Percentiles rank a stretch among this genome's conserved stretches.
Evolutionary conservation across 2,888 invertebrate species (phyloP).

Genomic region (Diaprepes abbreviatus): DNA sequence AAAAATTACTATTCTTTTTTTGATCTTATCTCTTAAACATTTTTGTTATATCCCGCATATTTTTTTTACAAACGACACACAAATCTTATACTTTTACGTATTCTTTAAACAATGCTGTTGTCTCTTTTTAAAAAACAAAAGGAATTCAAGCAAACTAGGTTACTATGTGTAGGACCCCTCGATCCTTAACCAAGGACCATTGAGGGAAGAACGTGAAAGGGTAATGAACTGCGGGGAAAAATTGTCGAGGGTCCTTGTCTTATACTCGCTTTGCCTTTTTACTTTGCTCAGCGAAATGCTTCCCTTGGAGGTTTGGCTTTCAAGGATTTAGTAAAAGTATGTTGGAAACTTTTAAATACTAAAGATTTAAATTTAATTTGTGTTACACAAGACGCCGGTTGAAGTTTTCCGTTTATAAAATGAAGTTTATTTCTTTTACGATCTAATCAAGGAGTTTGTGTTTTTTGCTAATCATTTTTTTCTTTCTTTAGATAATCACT

Average conservation of each 20-base stretch:
- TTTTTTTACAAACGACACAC: too few species aligned
- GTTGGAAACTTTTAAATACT: conserved; percentile 7
- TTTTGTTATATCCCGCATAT: too few species aligned
- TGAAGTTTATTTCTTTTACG: too few species aligned
- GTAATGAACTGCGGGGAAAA: conserved; percentile 49
- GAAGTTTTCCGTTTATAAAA: too few species aligned
- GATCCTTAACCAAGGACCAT: conserved; percentile 43
- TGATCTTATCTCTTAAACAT: too few species aligned
- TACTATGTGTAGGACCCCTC: conserved; percentile 26
- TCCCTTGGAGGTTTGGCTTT: conserved; percentile 27
- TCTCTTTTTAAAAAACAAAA: conserved; percentile 1
- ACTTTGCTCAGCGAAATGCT: conserved; percentile 32
- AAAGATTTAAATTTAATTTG: background rate
- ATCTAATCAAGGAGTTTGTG: too few species aligned
- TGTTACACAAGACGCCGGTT: too few species aligned
- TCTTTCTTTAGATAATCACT: too few species aligned
- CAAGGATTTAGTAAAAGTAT: conserved; percentile 25
- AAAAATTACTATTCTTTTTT: too few species aligned
- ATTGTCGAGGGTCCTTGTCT: conserved; percentile 46
- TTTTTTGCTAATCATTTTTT: too few species aligned
- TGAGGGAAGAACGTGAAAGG: conserved; percentile 43
- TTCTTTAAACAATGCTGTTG: background rate
- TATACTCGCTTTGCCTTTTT: conserved; percentile 46
- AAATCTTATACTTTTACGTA: too few species aligned
- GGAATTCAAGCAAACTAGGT: conserved; percentile 34